These are phyloP conservation scores for Dolichomitus sp. DNA, from an alignment of 2,888 invertebrate genomes.

Conservation along the genomic window DNA sequence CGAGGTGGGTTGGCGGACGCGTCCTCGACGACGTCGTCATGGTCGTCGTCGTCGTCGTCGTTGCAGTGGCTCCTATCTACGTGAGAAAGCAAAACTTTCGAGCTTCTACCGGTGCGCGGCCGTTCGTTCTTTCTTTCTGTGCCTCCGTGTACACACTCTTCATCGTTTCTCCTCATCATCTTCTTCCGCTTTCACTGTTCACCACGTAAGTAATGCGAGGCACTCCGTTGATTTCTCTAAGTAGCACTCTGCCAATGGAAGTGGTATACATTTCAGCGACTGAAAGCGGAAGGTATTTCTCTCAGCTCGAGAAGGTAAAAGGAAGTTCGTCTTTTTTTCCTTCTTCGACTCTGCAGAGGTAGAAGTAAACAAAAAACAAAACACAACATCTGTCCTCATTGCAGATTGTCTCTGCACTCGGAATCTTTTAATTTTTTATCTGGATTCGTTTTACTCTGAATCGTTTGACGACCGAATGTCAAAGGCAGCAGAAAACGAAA, in stretches of 20 bases:
- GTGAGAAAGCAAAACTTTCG: slow-evolving; percentile 61
- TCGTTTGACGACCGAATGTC: slow-evolving; percentile 27
- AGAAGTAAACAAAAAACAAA: slow-evolving; percentile 38
- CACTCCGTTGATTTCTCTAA: slow-evolving; percentile 84
- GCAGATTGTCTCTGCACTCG: slow-evolving; percentile 15
- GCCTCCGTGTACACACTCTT: slow-evolving; percentile 21
- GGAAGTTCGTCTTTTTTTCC: slow-evolving; percentile 33
- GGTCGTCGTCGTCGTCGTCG: slow-evolving; percentile 35
- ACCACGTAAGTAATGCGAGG: slow-evolving; percentile 81
- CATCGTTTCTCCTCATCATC: slow-evolving; percentile 61
- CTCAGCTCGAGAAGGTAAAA: slow-evolving; percentile 21
- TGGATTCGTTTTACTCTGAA: slow-evolving; percentile 11
- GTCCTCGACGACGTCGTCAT: slow-evolving; percentile 72
- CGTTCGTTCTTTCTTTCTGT: slow-evolving; percentile 65
- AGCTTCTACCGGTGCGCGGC: slow-evolving; percentile 59
- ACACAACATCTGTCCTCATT: slow-evolving; percentile 43
- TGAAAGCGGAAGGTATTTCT: slow-evolving; percentile 22
- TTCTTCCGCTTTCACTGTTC: slow-evolving; percentile 72
- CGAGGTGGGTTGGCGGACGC: slow-evolving; percentile 68
- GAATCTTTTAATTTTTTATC: neutral
- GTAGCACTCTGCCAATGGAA: slow-evolving; percentile 83
- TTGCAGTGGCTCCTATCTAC: slow-evolving; percentile 52
- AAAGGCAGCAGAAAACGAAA: slow-evolving; percentile 28
- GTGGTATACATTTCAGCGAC: slow-evolving; percentile 22
- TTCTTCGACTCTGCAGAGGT: slow-evolving; percentile 24